Percentiles rank a stretch among this genome's conserved stretches.
Conservation (phyloP, 1,140 invertebrate genomes). For the Apis dorsata region DNA sequence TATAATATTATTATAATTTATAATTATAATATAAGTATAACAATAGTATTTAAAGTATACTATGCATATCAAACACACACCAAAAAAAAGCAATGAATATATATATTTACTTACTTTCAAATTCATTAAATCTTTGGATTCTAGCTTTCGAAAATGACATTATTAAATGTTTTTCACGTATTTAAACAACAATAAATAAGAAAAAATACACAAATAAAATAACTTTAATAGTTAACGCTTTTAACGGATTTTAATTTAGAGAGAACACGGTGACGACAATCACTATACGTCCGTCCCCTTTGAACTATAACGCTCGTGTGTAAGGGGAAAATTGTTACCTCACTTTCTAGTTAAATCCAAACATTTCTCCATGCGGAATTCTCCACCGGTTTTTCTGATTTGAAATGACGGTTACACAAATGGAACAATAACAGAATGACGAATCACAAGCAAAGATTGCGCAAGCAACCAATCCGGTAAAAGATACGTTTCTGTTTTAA, state of each 20-base stretch:
- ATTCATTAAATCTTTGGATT: slow-evolving; percentile 78
- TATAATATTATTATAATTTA: neutral
- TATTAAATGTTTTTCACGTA: neutral
- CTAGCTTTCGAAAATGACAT: slow-evolving; percentile 79
- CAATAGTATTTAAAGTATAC: neutral
- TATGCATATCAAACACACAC: neutral
- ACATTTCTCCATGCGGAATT: slow-evolving; percentile 26
- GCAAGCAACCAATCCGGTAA: slow-evolving; percentile 45
- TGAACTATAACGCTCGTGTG: slow-evolving; percentile 18
- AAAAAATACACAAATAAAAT: neutral
- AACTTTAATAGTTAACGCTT: neutral
- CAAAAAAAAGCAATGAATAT: neutral
- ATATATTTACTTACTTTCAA: slow-evolving; percentile 71
- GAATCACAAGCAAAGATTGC: slow-evolving; percentile 29
- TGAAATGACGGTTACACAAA: slow-evolving; percentile 64
- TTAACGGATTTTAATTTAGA: neutral
- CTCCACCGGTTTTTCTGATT: slow-evolving; percentile 55
- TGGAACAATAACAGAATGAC: neutral
- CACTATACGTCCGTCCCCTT: slow-evolving; percentile 16
- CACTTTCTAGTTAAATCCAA: slow-evolving; percentile 18
- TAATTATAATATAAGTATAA: neutral
- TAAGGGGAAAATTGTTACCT: slow-evolving; percentile 17
- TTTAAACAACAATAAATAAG: neutral
- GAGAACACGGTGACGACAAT: neutral
- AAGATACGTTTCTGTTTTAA: neutral